Evolutionary conservation across 2,888 invertebrate genomes (phyloP), one percentile per base, ranked within the genome.

Genomic region (Heliothis peltigera): DNA sequence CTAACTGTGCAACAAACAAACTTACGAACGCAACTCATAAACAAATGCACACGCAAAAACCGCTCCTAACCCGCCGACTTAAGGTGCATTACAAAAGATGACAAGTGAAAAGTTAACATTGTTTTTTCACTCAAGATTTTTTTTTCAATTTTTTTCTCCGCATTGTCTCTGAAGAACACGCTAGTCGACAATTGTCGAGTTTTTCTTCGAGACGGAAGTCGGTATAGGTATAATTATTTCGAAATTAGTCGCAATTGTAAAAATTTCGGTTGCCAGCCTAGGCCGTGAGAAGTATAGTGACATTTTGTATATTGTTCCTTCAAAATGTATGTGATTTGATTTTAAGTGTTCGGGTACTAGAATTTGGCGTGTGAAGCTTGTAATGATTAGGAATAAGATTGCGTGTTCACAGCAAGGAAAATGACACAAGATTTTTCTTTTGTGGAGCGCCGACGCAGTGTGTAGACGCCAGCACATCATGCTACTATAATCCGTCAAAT

Each of bases 181-280:
- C 94, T 89, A 93, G 84, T 47, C 48, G 74, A 89, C 90, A 89
- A 93, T 93, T 92, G 91, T 66, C 19, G 83, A 86, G 88, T 91
- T 92, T 91, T 91, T 91, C 89, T 82, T 82, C 66, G 70, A 88
- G 87, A 84, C 92, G 93, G 94, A 93, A 93, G 92, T 88, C 82
- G 80, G 76, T 70, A 74, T 84, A 32, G 25, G 25, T 32, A 84
- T 90, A 91, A 93, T 94, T 94, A 94, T 93, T 86, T 93, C 91
- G 90, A 87, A 90, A 94, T 94, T 93, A 93, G 90, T 88, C 86
- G 87, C 89, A 88, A 90, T 90, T 86, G 84, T 86, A 80, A 83
- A 54, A 86, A 88, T 91, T 87, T 81, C 80, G 85, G 83, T 81
- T 84, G 85, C 84, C 83, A 72, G 75, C 60, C 52, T 47, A 70